Evolutionary conservation across 2,113 vertebrate genomes (phyloP), one percentile per base, ranked within the genome.

Genomic region (Heterochromis multidens): DNA sequence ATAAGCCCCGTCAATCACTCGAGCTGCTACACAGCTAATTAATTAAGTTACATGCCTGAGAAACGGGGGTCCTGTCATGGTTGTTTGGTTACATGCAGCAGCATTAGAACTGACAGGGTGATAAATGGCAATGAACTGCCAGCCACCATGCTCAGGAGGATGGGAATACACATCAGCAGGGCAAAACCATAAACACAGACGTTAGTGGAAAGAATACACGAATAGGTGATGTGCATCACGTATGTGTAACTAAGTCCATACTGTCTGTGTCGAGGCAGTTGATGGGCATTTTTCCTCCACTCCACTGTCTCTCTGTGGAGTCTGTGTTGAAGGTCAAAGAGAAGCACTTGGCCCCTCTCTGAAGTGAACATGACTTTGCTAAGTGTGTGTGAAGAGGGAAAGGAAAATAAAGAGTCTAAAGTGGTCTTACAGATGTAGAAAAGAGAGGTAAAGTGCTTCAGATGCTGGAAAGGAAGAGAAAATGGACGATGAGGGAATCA

Each of bases 21-120:
- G 16, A 80, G 61, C 67, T 27, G 74, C 84, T 85, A 82, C 92
- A 81, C 60, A 27, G 79, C 82, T 90, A 90, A 92, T 93, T 89
- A 91, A 94, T 94, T 87, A 92, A 89, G 81, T 93, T 94, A 92
- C 88, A 94, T 86, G 83, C 74, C 79, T 62, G 85, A 87, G 83
- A 87, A 93, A 82, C 65, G 1, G 83, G 61, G 79, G 59, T 78
- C 87, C 90, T 79, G 84, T 93, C 85, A 88, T 61, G 89, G 84
- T 89, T 79, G 84, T 86, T 88, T 80, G 82, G 83, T 83, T 79
- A 79, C 88, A 89, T 37, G 35, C 46, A 58, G 84, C 84, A 60
- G 76, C 82, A 82, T 81, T 77, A 46, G 63, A 86, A 80, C 63
- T 8, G 76, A 89, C 87, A 67, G 83, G 67, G 72, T 89, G 88